These are phyloP conservation scores for Garrulus glandarius DNA, from an alignment of 2,797 vertebrate species.

Conservation along the genomic window DNA sequence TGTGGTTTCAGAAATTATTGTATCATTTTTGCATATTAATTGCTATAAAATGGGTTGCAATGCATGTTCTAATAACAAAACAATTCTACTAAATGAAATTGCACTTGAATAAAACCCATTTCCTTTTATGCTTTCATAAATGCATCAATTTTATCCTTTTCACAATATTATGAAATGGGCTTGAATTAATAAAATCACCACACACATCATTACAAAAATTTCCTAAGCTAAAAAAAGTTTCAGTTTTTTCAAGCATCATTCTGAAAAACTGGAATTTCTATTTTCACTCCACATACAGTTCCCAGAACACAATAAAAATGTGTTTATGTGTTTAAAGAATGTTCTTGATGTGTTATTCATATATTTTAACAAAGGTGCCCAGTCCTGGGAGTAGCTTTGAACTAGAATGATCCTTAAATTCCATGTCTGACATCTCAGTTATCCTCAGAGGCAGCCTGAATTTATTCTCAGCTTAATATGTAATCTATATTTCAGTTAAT, in stretches of 20 bases:
- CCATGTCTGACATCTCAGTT: rapidly evolving
- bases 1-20: not conserved
- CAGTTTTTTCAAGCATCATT: not conserved
- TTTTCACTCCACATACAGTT: not conserved
- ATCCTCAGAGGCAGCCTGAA: not conserved
- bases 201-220: rapidly evolving
- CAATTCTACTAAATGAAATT: not conserved
- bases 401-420: not conserved
- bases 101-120: not conserved
- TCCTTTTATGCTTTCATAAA: not conserved
- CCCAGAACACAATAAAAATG: not conserved
- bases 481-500: not conserved
- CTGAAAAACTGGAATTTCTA: not conserved
- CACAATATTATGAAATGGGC: not conserved
- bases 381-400: not conserved
- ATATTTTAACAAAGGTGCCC: not conserved
- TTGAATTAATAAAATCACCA: not conserved
- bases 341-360: rapidly evolving
- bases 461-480: not conserved
- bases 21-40: not conserved
- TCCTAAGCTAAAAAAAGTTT: not conserved
- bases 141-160: not conserved
- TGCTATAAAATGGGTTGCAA: not conserved
- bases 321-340: not conserved
- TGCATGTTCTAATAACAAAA: not conserved